These are phyloP conservation scores for Apogon talboti DNA, from an alignment of 2,797 vertebrate genomes.

Conservation along the genomic window DNA sequence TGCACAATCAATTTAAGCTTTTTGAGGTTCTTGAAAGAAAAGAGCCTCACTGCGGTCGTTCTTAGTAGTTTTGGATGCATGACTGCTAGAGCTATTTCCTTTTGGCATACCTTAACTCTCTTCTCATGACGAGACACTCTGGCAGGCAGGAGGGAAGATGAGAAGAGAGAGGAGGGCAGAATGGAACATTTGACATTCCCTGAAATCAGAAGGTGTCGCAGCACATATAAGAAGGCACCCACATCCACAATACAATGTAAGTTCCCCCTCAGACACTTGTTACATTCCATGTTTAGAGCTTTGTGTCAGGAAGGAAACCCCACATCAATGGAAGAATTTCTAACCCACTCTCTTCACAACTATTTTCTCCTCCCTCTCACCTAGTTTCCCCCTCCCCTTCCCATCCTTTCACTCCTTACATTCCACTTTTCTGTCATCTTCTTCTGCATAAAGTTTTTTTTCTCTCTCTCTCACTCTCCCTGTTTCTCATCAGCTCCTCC, in stretches of 20 bases:
- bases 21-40: conserved; percentile 3
- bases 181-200: conserved; percentile 52
- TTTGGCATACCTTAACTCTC: conserved; percentile 55
- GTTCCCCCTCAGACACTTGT: conserved; percentile 13
- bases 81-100: conserved; percentile 68
- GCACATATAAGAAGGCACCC: conserved; percentile 29
- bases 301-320: conserved; percentile 54
- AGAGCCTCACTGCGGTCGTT: conserved; percentile 31
- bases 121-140: conserved; percentile 60
- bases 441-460: not conserved
- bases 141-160: conserved; percentile 54
- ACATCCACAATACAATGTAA: conserved; percentile 29
- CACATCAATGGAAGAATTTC: conserved; percentile 36
- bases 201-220: conserved; percentile 33
- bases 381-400: conserved; percentile 25
- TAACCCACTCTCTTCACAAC: conserved; percentile 27
- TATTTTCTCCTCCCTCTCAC: conserved; percentile 44
- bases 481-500: conserved; percentile 11
- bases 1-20: conserved; percentile 20
- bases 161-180: conserved; percentile 37
- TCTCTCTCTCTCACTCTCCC: not conserved
- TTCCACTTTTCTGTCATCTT: conserved; percentile 15
- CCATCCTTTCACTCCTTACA: conserved; percentile 25
- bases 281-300: conserved; percentile 48
- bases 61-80: conserved; percentile 51